phyloP scores from a whole-genome alignment of 2,113 vertebrate genomes.

The Thamnophis sirtalis region DNA sequence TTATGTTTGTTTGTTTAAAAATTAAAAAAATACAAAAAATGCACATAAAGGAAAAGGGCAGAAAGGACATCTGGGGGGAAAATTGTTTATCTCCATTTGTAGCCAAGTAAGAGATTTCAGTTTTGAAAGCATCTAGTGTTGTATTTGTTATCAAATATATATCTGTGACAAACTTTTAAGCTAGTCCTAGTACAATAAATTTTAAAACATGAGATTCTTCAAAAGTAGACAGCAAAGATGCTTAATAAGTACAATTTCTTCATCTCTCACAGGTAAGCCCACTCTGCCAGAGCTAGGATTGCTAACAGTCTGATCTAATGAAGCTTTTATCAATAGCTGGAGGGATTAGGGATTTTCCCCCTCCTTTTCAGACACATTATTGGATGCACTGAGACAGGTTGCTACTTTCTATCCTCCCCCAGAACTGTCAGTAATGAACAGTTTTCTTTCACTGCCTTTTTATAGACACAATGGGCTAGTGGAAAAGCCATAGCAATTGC shows the following conservation, averaged over 20 bases:
- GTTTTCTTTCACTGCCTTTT: not conserved
- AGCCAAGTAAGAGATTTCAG: not conserved
- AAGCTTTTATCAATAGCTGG: slow-evolving; percentile 19
- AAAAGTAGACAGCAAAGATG: not conserved
- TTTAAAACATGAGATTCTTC: slow-evolving; percentile 2
- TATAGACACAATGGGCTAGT: not conserved
- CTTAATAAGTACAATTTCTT: slow-evolving; percentile 22
- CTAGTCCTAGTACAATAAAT: not conserved
- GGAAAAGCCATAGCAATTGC: not conserved
- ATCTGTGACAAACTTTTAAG: not conserved
- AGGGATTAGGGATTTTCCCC: not conserved
- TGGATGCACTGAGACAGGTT: not conserved
- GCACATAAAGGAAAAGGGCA: not conserved
- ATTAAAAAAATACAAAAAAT: not conserved
- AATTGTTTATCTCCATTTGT: not conserved
- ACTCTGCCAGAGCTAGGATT: not conserved
- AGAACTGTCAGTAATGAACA: not conserved
- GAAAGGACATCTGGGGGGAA: not conserved
- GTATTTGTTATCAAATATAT: fast-evolving
- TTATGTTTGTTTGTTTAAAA: too few relatives aligned
- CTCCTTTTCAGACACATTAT: not conserved
- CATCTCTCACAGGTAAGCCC: not conserved
- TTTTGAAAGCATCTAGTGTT: not conserved
- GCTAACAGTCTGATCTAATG: not conserved
- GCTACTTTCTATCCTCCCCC: not conserved